A percentile compares a stretch with the other conserved stretches of the same genome.
These are phyloP conservation scores for Halichoerus grypus DNA, from an alignment of 2,113 vertebrate genomes.

Conservation along the genomic window DNA sequence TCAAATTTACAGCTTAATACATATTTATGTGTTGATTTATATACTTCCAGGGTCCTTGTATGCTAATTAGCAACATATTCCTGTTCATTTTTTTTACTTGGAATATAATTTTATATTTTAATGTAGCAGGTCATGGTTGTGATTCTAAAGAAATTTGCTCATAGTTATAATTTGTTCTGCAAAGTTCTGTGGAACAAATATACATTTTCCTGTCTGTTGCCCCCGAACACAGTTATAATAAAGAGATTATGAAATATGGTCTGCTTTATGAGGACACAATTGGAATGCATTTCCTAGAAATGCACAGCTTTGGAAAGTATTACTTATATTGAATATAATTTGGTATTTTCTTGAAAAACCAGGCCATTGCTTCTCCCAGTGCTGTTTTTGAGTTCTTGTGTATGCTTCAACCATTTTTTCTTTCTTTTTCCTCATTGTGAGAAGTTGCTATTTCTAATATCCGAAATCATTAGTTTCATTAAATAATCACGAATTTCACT, in stretches of 20 bases:
- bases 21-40: conserved; percentile 44
- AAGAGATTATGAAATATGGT: not conserved
- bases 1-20: conserved; percentile 12
- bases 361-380: not conserved
- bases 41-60: not conserved
- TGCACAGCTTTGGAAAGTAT: not conserved
- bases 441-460: not conserved
- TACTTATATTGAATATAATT: not conserved
- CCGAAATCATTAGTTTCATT: conserved; percentile 32
- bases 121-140: conserved; percentile 33
- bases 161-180: conserved; percentile 1
- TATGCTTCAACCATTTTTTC: not conserved
- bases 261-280: not conserved
- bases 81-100: not conserved
- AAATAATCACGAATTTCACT: not conserved
- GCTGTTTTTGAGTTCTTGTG: not conserved
- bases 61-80: conserved; percentile 3
- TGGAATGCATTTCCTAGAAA: conserved; percentile 38
- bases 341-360: not conserved
- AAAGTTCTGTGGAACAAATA: conserved; percentile 38
- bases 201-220: conserved; percentile 3
- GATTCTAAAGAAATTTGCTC: conserved; percentile 39
- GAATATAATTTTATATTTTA: conserved; percentile 53
- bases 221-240: not conserved
- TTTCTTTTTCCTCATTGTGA: not conserved